Percentiles rank a stretch among this genome's conserved stretches.
phyloP scores from a whole-genome alignment of 2,888 invertebrate species.

The Tholera decimalis region DNA sequence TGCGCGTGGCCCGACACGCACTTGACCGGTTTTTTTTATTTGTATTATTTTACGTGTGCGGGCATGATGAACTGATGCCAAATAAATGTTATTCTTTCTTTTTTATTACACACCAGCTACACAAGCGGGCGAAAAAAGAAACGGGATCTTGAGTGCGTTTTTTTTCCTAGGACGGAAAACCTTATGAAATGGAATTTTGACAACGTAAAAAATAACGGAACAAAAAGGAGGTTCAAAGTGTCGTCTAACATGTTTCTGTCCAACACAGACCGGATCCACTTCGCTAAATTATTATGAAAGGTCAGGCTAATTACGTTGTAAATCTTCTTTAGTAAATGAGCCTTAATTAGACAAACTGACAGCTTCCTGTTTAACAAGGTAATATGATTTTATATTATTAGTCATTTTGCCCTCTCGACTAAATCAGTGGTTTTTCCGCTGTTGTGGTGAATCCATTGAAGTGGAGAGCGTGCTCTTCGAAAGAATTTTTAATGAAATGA shows the following conservation, averaged over 20 bases:
- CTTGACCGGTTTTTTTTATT: too few relatives aligned
- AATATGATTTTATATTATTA: too few relatives aligned
- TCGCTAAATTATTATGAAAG: constrained; percentile 26
- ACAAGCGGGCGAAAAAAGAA: neutral
- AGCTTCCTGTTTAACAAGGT: neutral
- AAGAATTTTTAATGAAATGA: too few relatives aligned
- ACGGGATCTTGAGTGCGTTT: neutral
- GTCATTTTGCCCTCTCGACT: too few relatives aligned
- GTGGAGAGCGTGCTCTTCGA: too few relatives aligned
- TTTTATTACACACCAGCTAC: too few relatives aligned
- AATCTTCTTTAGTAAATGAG: constrained; percentile 20
- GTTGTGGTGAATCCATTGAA: too few relatives aligned
- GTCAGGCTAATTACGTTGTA: constrained; percentile 24
- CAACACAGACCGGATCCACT: constrained; percentile 8
- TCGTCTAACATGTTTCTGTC: constrained; percentile 19
- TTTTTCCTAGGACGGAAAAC: neutral
- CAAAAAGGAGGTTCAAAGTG: neutral
- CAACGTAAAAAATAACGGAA: constrained; percentile 1
- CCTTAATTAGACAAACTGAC: constrained; percentile 12
- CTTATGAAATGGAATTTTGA: neutral
- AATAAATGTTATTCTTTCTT: too few relatives aligned
- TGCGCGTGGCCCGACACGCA: too few relatives aligned
- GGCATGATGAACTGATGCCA: too few relatives aligned
- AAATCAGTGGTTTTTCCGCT: too few relatives aligned
- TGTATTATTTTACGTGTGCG: too few relatives aligned